Conservation (phyloP, 1,140 invertebrate genomes). For the Bombus difficillimus region DNA sequence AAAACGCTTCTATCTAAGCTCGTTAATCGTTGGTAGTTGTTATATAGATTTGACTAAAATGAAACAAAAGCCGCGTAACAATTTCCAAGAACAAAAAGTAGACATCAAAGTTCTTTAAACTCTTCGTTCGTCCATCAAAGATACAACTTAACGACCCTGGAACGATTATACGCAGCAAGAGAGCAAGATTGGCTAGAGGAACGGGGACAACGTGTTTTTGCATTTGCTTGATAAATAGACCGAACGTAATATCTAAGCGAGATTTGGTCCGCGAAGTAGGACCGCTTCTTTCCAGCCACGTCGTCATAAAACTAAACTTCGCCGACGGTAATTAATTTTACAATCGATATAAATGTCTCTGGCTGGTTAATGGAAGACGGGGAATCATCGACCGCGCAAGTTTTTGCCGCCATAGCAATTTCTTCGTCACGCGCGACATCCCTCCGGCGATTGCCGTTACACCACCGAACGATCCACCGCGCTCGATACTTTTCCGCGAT, state of each 20-base stretch:
- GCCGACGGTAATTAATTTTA: slow-evolving; percentile 8
- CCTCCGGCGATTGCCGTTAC: not conserved
- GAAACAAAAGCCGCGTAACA: too few species aligned
- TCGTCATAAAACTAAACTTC: slow-evolving; percentile 1
- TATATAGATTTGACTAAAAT: too few species aligned
- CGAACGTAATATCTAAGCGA: not conserved
- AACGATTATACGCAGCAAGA: not conserved
- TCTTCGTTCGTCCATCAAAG: too few species aligned
- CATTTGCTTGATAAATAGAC: not conserved
- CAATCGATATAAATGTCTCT: not conserved
- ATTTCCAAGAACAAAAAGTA: too few species aligned
- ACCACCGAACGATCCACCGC: not conserved
- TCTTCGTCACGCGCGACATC: not conserved
- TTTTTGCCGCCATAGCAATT: slow-evolving; percentile 11
- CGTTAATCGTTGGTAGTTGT: too few species aligned
- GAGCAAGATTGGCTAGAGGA: not conserved
- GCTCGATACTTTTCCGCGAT: not conserved
- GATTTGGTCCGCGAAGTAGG: not conserved
- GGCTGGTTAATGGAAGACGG: not conserved
- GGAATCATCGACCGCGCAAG: not conserved
- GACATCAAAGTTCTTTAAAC: too few species aligned
- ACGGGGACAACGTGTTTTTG: not conserved
- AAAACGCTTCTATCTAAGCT: too few species aligned
- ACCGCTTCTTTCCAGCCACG: not conserved
- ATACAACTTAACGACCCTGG: not conserved